phyloP scores from a whole-genome alignment of 1,140 invertebrate species.

The Tetraneura akinire region DNA sequence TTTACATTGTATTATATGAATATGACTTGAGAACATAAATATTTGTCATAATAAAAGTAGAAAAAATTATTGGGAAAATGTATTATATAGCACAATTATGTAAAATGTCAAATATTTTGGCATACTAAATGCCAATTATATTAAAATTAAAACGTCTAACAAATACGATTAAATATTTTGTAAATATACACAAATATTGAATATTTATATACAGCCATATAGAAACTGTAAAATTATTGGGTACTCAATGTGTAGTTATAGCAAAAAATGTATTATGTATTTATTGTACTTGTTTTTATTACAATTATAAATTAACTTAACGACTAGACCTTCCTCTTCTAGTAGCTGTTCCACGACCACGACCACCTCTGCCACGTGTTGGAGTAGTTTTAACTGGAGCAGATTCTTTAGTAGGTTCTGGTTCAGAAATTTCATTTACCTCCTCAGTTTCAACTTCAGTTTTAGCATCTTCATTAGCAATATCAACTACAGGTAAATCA shows the following conservation, averaged over 20 bases:
- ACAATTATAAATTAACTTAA: neutral
- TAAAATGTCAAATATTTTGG: neutral
- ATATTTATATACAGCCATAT: neutral
- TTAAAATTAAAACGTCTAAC: too few relatives aligned
- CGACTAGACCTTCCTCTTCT: conserved; percentile 47
- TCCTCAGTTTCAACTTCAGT: neutral
- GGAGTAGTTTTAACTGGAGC: conserved; percentile 52
- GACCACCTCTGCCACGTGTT: conserved; percentile 20
- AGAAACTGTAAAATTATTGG: conserved; percentile 9
- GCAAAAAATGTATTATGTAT: neutral
- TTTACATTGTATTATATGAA: neutral
- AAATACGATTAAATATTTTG: too few relatives aligned
- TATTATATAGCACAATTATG: neutral
- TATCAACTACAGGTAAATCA: neutral
- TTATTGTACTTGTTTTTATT: neutral
- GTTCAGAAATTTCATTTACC: neutral
- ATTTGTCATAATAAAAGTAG: neutral
- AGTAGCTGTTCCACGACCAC: conserved; percentile 34
- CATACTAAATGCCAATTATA: too few relatives aligned
- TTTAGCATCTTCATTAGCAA: neutral
- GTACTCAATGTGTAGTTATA: neutral
- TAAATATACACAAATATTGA: neutral
- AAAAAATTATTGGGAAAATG: neutral
- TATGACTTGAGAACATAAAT: neutral
- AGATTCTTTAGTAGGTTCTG: conserved; percentile 52